Evolutionary conservation across 2,888 invertebrate species (phyloP).

Genomic region (Phragmatobia fuliginosa): DNA sequence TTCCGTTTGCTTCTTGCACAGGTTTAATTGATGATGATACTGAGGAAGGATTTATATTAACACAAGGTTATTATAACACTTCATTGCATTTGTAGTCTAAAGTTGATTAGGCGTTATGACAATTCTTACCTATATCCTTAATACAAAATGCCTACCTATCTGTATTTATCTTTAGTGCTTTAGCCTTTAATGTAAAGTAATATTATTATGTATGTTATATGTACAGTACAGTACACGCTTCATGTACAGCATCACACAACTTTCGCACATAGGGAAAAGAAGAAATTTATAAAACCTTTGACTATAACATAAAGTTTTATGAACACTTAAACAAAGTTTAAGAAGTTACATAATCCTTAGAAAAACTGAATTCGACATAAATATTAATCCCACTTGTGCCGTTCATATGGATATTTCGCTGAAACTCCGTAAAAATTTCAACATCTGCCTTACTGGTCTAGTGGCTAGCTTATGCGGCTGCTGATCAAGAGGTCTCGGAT

Average conservation of each 20-base stretch:
- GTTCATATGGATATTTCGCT: too few relatives aligned
- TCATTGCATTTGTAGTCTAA: neutral
- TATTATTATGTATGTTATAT: too few relatives aligned
- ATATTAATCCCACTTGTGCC: too few relatives aligned
- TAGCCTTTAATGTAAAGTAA: neutral
- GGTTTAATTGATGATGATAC: slow-evolving; percentile 62
- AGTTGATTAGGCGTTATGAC: neutral
- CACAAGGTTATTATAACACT: slow-evolving; percentile 64
- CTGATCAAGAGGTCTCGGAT: too few relatives aligned
- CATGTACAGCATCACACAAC: too few relatives aligned
- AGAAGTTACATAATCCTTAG: too few relatives aligned
- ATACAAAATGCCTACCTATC: neutral
- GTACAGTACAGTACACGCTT: too few relatives aligned
- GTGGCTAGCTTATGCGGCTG: too few relatives aligned
- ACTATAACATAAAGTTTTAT: neutral
- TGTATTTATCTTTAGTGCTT: neutral
- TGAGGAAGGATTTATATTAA: slow-evolving; percentile 63
- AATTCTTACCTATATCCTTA: neutral
- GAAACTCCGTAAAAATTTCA: too few relatives aligned
- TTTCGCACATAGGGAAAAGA: neutral
- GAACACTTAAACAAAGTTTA: neutral
- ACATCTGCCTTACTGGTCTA: too few relatives aligned
- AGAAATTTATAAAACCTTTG: neutral
- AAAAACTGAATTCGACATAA: too few relatives aligned
- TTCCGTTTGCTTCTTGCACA: slow-evolving; percentile 55